phyloP scores from a whole-genome alignment of 2,113 vertebrate species.

The Melospiza georgiana region DNA sequence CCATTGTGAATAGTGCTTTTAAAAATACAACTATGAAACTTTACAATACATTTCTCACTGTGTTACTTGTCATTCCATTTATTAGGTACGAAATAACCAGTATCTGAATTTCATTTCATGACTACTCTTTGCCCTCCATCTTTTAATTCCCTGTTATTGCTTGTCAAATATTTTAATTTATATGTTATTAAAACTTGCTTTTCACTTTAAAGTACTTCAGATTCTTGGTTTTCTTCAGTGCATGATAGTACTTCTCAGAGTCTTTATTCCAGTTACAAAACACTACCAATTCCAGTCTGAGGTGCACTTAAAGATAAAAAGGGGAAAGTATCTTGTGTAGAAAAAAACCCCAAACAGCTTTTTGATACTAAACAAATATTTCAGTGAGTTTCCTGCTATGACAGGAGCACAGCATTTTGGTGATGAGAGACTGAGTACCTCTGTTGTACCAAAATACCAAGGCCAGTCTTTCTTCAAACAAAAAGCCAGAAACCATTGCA shows the following conservation, averaged over 20 bases:
- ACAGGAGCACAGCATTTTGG: neutral
- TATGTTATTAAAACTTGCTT: neutral
- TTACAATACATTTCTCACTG: neutral
- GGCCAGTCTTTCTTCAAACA: neutral
- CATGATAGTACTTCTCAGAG: neutral
- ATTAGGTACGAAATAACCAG: neutral
- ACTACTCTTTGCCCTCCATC: neutral
- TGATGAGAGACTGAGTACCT: neutral
- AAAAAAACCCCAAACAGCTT: neutral
- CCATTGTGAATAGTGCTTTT: neutral
- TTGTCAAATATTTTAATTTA: neutral
- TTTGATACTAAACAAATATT: neutral
- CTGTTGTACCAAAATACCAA: neutral
- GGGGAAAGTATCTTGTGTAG: neutral
- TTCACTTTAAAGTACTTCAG: neutral
- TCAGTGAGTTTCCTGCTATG: neutral
- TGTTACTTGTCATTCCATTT: neutral
- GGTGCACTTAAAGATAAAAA: neutral
- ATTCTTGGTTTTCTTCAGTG: neutral
- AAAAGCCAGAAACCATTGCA: neutral
- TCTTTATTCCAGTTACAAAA: neutral
- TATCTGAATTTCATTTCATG: neutral
- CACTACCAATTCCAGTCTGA: neutral
- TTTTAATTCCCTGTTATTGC: conserved; percentile 12
- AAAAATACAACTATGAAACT: neutral